Evolutionary conservation across 1,140 invertebrate species (phyloP).

Genomic region (Ceratoteleas bidentatus): DNA sequence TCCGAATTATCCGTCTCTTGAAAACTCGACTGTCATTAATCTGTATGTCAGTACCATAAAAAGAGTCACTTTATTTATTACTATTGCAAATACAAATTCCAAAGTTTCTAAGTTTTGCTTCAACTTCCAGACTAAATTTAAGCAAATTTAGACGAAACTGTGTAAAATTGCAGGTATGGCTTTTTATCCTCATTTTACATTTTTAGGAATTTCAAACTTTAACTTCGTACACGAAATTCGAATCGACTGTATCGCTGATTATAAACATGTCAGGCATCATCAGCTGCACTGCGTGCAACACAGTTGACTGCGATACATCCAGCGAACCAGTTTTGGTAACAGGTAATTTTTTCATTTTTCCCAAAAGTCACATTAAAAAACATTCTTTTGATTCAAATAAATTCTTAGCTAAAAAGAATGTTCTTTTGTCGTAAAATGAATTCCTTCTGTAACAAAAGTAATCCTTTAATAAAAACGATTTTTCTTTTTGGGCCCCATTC

Average conservation of each 20-base stretch:
- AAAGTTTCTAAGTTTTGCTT: not conserved
- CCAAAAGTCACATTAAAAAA: no score
- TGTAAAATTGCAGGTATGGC: no score
- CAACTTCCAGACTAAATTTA: no score
- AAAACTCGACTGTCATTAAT: slow-evolving; percentile 33
- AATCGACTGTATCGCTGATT: slow-evolving; percentile 23
- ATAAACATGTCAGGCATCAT: slow-evolving; percentile 36
- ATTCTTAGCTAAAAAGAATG: no score
- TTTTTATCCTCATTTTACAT: not conserved
- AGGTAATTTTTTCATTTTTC: slow-evolving; percentile 24
- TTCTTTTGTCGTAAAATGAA: no score
- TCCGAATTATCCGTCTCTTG: slow-evolving; percentile 33
- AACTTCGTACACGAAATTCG: slow-evolving; percentile 27
- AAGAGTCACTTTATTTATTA: not conserved
- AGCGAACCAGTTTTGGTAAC: slow-evolving; percentile 36
- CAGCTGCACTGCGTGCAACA: slow-evolving; percentile 35
- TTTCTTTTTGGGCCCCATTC: no score
- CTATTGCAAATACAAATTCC: no score
- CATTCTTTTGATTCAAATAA: no score
- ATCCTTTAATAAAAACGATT: no score
- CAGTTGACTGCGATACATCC: slow-evolving; percentile 24
- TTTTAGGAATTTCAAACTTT: slow-evolving; percentile 30
- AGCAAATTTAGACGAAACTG: no score
- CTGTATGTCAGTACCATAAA: slow-evolving; percentile 38
- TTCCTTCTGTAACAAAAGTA: no score